Evolutionary conservation across 1,140 invertebrate species (phyloP).

Genomic region (Ladona fulva): DNA sequence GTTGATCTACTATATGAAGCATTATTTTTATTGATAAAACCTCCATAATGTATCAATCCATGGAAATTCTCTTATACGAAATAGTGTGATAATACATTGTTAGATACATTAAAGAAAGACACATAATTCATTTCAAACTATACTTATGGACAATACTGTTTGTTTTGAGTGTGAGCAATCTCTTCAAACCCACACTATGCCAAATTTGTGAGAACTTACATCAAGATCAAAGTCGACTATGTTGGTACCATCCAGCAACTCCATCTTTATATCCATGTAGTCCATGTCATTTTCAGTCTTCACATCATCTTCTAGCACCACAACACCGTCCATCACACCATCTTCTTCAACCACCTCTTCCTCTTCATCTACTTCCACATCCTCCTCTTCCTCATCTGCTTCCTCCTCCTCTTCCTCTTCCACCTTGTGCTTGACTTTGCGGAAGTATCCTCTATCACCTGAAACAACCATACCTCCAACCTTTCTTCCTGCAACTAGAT

Average conservation of each 20-base stretch:
- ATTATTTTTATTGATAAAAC: too few relatives aligned
- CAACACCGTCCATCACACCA: conserved; percentile 37
- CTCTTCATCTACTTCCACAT: conserved; percentile 34
- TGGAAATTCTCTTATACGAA: too few relatives aligned
- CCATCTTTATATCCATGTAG: conserved; percentile 48
- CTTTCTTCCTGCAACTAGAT: not conserved
- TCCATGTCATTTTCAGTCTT: conserved; percentile 42
- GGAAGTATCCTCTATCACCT: not conserved
- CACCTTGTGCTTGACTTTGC: not conserved
- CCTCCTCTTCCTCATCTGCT: conserved; percentile 38
- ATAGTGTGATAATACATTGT: too few relatives aligned
- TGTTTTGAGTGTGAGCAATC: not conserved
- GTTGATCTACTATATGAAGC: too few relatives aligned
- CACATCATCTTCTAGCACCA: conserved; percentile 36
- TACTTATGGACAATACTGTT: too few relatives aligned
- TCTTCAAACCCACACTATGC: conserved; percentile 26
- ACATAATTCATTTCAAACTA: too few relatives aligned
- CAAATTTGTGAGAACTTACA: conserved; percentile 39
- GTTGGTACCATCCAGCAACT: conserved; percentile 39
- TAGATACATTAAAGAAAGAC: too few relatives aligned
- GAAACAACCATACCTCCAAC: not conserved
- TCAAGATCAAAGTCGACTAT: conserved; percentile 36
- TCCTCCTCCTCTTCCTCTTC: conserved; percentile 40
- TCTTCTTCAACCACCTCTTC: conserved; percentile 39
- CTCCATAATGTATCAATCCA: too few relatives aligned